These are phyloP conservation scores for Prosapia bicincta DNA, from an alignment of 2,888 invertebrate species.

Conservation along the genomic window DNA sequence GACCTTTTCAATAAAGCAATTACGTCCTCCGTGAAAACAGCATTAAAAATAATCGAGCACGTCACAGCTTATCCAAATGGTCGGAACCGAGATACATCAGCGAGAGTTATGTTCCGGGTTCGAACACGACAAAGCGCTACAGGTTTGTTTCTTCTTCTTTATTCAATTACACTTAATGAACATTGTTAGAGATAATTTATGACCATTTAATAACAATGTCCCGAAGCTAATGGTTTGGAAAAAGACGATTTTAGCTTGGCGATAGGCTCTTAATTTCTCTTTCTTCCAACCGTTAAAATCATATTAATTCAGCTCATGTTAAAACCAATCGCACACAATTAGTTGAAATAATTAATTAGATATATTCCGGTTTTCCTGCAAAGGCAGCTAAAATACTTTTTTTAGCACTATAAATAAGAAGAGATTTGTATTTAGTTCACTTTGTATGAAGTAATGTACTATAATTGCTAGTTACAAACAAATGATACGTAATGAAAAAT, in stretches of 20 bases:
- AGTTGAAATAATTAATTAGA: too few species aligned
- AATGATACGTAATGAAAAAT: too few species aligned
- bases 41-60: neutral
- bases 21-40: neutral
- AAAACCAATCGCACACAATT: too few species aligned
- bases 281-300: too few species aligned
- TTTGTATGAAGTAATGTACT: too few species aligned
- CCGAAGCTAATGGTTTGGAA: neutral
- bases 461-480: too few species aligned
- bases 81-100: neutral
- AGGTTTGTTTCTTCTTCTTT: neutral
- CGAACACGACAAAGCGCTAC: neutral
- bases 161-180: neutral
- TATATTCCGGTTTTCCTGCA: too few species aligned
- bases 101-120: neutral
- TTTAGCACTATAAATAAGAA: too few species aligned
- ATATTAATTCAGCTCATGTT: too few species aligned
- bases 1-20: constrained; percentile 2
- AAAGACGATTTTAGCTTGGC: neutral
- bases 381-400: too few species aligned
- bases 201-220: neutral
- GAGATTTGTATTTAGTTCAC: too few species aligned
- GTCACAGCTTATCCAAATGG: neutral
- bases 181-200: neutral
- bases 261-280: too few species aligned